Conservation (phyloP, 2,113 vertebrate species). For the Cranoglanis bouderius region DNA sequence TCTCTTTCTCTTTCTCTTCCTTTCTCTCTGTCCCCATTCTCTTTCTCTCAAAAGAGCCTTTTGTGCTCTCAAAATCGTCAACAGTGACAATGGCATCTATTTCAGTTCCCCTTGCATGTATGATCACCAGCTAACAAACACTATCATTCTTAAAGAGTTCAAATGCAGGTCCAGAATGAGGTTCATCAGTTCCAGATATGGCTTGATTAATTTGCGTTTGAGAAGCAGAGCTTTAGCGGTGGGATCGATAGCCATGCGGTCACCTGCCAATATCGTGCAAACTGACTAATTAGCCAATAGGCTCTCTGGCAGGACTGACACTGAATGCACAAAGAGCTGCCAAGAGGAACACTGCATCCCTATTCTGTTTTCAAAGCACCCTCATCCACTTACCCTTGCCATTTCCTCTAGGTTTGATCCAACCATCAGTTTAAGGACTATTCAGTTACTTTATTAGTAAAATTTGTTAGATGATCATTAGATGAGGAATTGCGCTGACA, state of each 20-base stretch:
- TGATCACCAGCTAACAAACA: conserved; percentile 32
- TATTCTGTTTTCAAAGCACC: neutral
- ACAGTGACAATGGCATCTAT: conserved; percentile 9
- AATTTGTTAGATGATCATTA: neutral
- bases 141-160: conserved; percentile 11
- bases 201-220: conserved; percentile 73
- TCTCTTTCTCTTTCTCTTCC: neutral
- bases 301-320: conserved; percentile 62
- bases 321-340: conserved; percentile 57
- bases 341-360: conserved; percentile 44
- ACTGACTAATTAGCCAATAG: conserved; percentile 75
- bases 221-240: conserved; percentile 63
- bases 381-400: neutral
- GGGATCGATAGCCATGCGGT: conserved; percentile 70
- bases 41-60: neutral
- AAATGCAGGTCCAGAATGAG: conserved; percentile 39
- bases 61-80: neutral
- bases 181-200: conserved; percentile 57
- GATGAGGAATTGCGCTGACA: neutral
- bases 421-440: neutral
- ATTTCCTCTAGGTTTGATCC: conserved; percentile 4
- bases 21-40: neutral
- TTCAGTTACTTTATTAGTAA: neutral
- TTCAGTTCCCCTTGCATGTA: neutral
- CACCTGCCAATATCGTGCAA: conserved; percentile 73